Evolutionary conservation across 1,140 invertebrate genomes (phyloP).

Genomic region (Aphis craccivora): DNA sequence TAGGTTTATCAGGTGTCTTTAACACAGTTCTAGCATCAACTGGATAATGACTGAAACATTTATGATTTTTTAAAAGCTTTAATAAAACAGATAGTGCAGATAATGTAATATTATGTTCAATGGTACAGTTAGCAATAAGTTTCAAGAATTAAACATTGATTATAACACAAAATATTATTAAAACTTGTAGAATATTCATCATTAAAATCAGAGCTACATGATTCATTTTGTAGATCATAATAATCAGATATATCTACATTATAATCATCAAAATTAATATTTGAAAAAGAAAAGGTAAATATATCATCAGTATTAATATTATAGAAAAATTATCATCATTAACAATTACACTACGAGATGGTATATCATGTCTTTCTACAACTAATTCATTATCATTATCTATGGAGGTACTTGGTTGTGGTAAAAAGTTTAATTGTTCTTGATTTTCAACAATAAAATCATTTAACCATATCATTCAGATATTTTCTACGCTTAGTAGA

Average conservation of each 20-base stretch:
- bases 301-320: not conserved
- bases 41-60: not conserved
- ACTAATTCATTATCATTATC: too few relatives aligned
- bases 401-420: too few relatives aligned
- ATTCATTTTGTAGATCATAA: not conserved
- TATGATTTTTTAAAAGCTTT: conserved; percentile 20
- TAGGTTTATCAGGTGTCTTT: not conserved
- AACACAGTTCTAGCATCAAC: conserved; percentile 7
- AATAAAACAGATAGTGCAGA: not conserved
- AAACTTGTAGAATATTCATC: not conserved
- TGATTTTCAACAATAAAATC: too few relatives aligned
- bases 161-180: not conserved
- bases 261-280: not conserved
- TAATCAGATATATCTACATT: not conserved
- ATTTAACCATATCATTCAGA: too few relatives aligned
- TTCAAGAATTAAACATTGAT: not conserved
- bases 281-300: not conserved
- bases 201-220: not conserved
- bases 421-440: too few relatives aligned
- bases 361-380: too few relatives aligned
- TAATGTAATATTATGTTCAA: conserved; percentile 11
- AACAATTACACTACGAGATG: not conserved
- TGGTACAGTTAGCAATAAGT: not conserved
- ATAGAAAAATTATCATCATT: not conserved
- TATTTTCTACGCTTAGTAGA: too few relatives aligned